A percentile compares a stretch with the other conserved stretches of the same genome.
These are phyloP conservation scores for Neoscelio sp. DNA, from an alignment of 2,888 invertebrate genomes.

Conservation along the genomic window DNA sequence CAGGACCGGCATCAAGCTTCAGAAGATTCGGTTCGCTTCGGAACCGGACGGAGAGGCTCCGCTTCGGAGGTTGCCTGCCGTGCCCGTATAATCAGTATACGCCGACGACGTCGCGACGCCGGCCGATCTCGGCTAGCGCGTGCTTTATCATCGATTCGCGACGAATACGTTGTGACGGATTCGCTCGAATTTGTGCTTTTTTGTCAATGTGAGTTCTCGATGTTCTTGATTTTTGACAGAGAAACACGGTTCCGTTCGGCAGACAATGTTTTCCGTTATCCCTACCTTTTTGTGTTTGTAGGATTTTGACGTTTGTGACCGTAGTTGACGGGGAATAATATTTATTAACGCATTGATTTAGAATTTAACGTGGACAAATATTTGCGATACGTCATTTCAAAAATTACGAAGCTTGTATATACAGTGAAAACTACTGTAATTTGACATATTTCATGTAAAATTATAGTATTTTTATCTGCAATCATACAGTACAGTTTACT, in stretches of 20 bases:
- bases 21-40: slow-evolving; percentile 48
- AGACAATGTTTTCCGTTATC: neutral
- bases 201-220: slow-evolving; percentile 48
- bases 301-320: too few species aligned
- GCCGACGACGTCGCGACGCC: slow-evolving; percentile 78
- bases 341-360: too few species aligned
- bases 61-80: slow-evolving; percentile 47
- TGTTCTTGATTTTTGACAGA: neutral
- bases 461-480: too few species aligned
- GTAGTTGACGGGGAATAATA: too few species aligned
- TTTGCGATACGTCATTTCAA: too few species aligned
- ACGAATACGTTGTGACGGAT: slow-evolving; percentile 7
- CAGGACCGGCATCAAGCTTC: slow-evolving; percentile 47
- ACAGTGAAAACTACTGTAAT: too few species aligned
- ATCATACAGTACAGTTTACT: too few species aligned
- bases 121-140: slow-evolving; percentile 73
- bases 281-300: neutral
- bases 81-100: slow-evolving; percentile 55
- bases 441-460: too few species aligned
- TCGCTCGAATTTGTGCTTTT: slow-evolving; percentile 30
- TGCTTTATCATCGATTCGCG: neutral
- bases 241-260: slow-evolving; percentile 17
- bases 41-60: slow-evolving; percentile 43
- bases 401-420: too few species aligned
- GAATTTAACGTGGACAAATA: too few species aligned